Conservation (phyloP, 2,797 vertebrate genomes). For the Darevskia mixta region DNA sequence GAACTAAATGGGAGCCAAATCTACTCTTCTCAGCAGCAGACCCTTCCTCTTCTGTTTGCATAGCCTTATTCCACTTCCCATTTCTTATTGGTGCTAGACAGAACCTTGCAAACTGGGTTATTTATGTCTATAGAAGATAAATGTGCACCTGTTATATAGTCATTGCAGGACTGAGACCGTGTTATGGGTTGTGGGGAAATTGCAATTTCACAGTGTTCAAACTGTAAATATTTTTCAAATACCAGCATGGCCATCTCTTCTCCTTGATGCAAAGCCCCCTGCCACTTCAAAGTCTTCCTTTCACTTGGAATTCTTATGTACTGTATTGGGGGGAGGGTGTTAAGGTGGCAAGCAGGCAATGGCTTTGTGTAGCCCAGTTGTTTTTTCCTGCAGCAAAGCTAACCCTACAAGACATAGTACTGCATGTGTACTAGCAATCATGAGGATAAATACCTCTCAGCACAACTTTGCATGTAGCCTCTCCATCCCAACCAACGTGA, state of each 20-base stretch:
- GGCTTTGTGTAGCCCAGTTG: neutral
- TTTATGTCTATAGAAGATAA: neutral
- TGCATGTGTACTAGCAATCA: no score
- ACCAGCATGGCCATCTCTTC: neutral
- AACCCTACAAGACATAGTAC: no score
- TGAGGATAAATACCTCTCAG: no score
- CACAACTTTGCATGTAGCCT: no score
- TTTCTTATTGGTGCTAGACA: neutral
- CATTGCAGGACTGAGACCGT: neutral
- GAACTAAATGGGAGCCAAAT: neutral
- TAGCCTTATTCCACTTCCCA: neutral
- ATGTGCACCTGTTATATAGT: neutral
- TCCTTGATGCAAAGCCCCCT: neutral
- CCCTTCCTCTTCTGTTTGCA: neutral
- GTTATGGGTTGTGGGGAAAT: neutral
- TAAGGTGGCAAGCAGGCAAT: neutral
- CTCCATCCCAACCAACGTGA: no score
- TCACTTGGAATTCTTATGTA: no score
- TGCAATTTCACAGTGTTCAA: neutral
- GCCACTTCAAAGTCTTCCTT: no score
- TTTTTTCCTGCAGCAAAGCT: neutral
- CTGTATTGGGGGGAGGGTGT: accelerated
- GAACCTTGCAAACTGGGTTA: neutral
- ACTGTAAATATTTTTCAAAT: neutral
- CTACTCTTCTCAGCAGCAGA: neutral